Conservation (phyloP, 2,113 vertebrate species). For the Noctilio leporinus region DNA sequence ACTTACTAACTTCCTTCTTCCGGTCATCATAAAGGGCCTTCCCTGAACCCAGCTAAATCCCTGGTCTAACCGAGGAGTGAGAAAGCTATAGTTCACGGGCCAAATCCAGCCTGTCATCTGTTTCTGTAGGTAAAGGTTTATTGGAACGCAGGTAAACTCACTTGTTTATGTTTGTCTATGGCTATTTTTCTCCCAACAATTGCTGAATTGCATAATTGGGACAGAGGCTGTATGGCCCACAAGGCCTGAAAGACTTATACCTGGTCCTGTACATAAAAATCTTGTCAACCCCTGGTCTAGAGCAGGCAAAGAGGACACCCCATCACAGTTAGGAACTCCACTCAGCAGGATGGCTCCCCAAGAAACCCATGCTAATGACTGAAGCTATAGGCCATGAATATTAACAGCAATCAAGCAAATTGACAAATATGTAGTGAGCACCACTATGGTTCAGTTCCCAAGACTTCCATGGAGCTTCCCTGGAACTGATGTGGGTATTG, state of each 20-base stretch:
- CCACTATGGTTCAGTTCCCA: neutral
- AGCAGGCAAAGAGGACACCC: neutral
- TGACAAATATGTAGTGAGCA: neutral
- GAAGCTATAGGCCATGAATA: neutral
- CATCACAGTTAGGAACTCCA: neutral
- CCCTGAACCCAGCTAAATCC: neutral
- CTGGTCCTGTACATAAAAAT: neutral
- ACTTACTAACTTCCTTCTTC: neutral
- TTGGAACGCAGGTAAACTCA: neutral
- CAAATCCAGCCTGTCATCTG: neutral
- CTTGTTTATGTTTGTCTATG: neutral
- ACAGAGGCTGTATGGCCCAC: conserved; percentile 34
- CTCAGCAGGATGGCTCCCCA: neutral
- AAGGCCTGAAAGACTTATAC: conserved; percentile 3
- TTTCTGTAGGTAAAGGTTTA: neutral
- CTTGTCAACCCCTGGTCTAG: neutral
- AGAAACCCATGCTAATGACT: neutral
- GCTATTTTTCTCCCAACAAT: neutral
- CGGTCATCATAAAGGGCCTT: neutral
- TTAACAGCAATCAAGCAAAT: neutral
- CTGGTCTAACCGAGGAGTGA: neutral
- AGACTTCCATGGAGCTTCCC: neutral
- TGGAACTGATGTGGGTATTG: rapidly evolving
- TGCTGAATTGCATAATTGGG: neutral
- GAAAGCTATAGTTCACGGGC: neutral